Evolutionary conservation across 2,888 invertebrate genomes (phyloP).

Genomic region (Nebria brevicollis): DNA sequence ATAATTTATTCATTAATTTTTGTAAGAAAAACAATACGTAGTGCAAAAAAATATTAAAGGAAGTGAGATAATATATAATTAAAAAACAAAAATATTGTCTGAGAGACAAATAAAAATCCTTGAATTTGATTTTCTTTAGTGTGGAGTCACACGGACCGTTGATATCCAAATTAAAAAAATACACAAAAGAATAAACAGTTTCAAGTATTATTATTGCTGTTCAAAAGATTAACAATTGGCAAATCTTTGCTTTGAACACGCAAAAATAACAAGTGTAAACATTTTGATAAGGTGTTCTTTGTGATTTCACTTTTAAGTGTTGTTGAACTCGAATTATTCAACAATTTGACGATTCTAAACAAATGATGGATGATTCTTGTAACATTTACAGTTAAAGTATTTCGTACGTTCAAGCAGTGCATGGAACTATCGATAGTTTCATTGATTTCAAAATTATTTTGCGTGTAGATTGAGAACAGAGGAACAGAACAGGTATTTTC

Average conservation of each 20-base stretch:
- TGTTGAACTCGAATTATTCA: background rate
- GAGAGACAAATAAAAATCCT: background rate
- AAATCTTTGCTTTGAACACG: background rate
- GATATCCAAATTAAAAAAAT: background rate
- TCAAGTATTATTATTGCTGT: background rate
- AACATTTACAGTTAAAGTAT: background rate
- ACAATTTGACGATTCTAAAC: background rate
- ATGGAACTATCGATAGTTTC: background rate
- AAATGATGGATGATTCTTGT: background rate
- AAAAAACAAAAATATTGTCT: background rate
- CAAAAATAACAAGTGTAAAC: background rate
- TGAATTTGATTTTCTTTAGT: conserved; percentile 1
- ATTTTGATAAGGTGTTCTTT: background rate
- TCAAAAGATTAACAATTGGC: background rate
- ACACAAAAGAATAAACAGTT: background rate
- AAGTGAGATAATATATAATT: background rate
- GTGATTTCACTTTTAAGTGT: background rate
- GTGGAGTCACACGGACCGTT: background rate
- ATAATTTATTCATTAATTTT: background rate
- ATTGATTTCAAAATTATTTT: background rate
- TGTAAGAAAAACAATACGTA: background rate
- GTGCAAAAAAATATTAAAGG: background rate
- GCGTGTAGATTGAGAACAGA: conserved; percentile 18
- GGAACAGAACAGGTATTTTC: conserved; percentile 28
- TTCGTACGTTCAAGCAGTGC: background rate